Percentiles rank a stretch among this genome's conserved stretches.
Evolutionary conservation across 2,888 invertebrate species (phyloP).

Genomic region (Thecophora atra): DNA sequence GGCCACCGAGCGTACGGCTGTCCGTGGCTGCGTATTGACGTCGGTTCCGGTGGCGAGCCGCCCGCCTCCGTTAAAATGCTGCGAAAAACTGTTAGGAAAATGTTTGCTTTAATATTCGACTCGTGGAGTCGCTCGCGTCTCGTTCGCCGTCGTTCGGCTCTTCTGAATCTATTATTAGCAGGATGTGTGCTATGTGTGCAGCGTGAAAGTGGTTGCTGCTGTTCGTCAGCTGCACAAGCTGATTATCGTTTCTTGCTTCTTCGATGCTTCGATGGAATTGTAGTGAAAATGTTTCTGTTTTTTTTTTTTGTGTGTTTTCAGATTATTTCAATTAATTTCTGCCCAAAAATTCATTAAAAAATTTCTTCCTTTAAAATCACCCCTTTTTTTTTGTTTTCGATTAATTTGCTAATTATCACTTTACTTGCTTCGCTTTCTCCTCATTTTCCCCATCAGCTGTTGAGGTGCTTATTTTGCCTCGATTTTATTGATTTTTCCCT

Average conservation of each 20-base stretch:
- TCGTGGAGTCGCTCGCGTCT: not conserved
- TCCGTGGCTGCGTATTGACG: slow-evolving; percentile 38
- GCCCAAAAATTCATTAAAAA: too few species aligned
- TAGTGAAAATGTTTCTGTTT: too few species aligned
- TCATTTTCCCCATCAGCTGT: not conserved
- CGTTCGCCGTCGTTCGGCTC: not conserved
- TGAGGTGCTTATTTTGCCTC: not conserved
- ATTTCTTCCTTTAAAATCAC: too few species aligned
- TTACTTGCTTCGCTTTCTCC: too few species aligned
- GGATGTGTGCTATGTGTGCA: not conserved
- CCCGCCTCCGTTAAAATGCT: slow-evolving; percentile 58
- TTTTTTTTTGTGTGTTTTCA: too few species aligned
- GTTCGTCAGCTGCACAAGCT: not conserved
- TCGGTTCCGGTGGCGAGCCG: slow-evolving; percentile 37
- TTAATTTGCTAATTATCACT: too few species aligned
- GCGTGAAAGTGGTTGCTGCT: not conserved
- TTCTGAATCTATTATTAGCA: not conserved
- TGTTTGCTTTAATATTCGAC: slow-evolving; percentile 29
- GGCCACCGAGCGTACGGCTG: slow-evolving; percentile 43
- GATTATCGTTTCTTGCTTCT: too few species aligned
- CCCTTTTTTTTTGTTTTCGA: too few species aligned
- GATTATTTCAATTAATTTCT: too few species aligned
- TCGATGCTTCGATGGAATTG: too few species aligned
- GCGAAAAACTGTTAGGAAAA: slow-evolving; percentile 53
- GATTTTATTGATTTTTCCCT: slow-evolving; percentile 18